Base-by-base conservation (phyloP, 2,888 invertebrate genomes). In the Uropetala carovei region DNA sequence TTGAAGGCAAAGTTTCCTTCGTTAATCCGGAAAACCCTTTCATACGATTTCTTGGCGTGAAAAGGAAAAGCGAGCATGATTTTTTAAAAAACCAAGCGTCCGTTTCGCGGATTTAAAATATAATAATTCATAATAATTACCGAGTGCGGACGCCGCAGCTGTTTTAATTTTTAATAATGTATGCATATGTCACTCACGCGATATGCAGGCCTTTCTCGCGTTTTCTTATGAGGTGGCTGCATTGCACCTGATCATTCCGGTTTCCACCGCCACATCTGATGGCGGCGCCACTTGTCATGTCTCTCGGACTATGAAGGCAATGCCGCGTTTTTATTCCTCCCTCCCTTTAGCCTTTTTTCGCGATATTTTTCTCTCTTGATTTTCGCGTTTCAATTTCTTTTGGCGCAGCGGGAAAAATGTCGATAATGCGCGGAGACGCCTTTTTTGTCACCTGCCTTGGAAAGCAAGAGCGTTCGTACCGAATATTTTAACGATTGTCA, bases 161-260 rank as follows among this genome's bases (percentile, higher is more conserved):
- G 43, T 57, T 57, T 43, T 57, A 11, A 16, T 30, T 57, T 56
- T 16, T 43, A 43, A 43, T 43, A 43, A 43, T 43, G 2, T 27
- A 13, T 9, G 22, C 59, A 14, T n/a, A 9, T 13, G 13, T 13
- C 4, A 0, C 27, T 75, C 75, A 13, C 9, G 10, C 22, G 75
- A 13, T 22, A 27, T 13, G 27, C 27, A 14, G 22, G 75, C 22
- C 75, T 75, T 27, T 22, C 75, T 68, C 60, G 27, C 22, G 14
- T 30, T 60, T 89, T 89, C 60, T 64, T 89, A n/a, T 64, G 16
- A 64, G 60, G n/a, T 43, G 89, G 89, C 89, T 89, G 89, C 89
- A 89, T 89, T 89, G 89, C 89, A 64, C 89, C 89, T 89, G 64
- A 64, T 89, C 89, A 89, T 89, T 89, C 89, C 89, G 89, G 64